Base-by-base conservation (phyloP, 37 sponge, comb jelly and placozoan species). In the Corticium candelabrum region DNA sequence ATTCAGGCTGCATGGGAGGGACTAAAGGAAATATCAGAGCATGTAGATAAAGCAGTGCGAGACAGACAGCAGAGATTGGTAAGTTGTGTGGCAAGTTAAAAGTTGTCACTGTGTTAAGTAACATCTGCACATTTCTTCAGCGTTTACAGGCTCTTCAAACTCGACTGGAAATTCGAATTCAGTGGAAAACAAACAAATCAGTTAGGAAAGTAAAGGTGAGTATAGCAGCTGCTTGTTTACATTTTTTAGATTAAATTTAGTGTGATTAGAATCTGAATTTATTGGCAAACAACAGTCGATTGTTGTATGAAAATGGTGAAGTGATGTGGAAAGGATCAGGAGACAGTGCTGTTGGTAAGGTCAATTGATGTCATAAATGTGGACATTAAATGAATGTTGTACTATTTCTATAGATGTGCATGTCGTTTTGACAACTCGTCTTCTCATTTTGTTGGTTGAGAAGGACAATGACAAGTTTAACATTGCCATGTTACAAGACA, bases 121-220 rank as follows among this genome's bases (percentile, higher is more conserved):
- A n/a, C n/a, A n/a, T n/a, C n/a, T n/a, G n/a, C n/a, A n/a, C n/a
- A n/a, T n/a, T n/a, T n/a, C n/a, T n/a, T n/a, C n/a, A n/a, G n/a
- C n/a, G n/a, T n/a, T n/a, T n/a, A n/a, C n/a, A 21, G 15, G 62
- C 62, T 21, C 11, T 50, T 27, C 62, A 50, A 21, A 50, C 15
- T 50, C 62, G 62, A 27, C 62, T 50, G 62, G 62, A 50, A 21
- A 50, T 50, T 27, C 62, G 62, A 50, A 50, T 50, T 50, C 62
- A 50, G 11, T 50, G 15, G 62, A 11, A 21, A 50, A 50, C 21
- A 50, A 21, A 27, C 11, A 50, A 21, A 11, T 27, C 21, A 21
- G 62, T 21, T 27, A 50, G 21, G 62, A 50, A 50, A 21, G 15
- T 50, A 50, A 50, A 50, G 21, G 62, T 50, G 21, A 50, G 62